Evolutionary conservation across 2,113 vertebrate species (phyloP), one percentile per base, ranked within the genome.

Genomic region (Nyctibius bracteatus): DNA sequence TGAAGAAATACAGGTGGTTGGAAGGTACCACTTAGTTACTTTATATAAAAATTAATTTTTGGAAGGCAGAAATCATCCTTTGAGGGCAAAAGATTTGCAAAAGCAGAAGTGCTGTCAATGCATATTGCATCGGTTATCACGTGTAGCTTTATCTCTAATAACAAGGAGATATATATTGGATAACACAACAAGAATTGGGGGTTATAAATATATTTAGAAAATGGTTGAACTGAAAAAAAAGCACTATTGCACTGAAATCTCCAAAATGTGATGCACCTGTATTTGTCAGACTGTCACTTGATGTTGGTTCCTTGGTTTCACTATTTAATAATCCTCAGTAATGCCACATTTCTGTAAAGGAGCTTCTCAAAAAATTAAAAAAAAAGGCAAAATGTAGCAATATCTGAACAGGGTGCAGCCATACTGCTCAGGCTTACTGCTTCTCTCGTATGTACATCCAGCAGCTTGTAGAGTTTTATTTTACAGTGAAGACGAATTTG

Each of bases 71-170:
- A 63, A 55, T 88, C 12, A 12, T 79, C 31, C 27, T 82, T 35
- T 51, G 66, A 68, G 14, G 27, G 31, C 27, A 77, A 44, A 81
- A 58, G 51, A 46, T 70, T 70, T 84, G 27, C 47, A 78, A n/a
- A 82, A 93, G 23, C 12, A 62, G 23, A 70, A 59, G 8, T 22
- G 18, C 6, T 51, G 10, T 77, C 41, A 20, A 8, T 51, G 10
- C 2, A 0, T 41, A 5, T 6, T n/a, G 8, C 8, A 18, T 12
- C 28, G 33, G 21, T 61, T 52, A 20, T 5, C 19, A 16, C 0
- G 0, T 22, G 24, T 6, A 22, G n/a, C 25, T 67, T 14, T 54
- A 2, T 30, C 10, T 84, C 47, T 47, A 3, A 2, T 77, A 51
- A 10, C 10, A 47, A 43, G 52, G 39, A 19, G 63, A 6, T 68